phyloP scores from a whole-genome alignment of 2,113 vertebrate species.

The Neotoma lepida region DNA sequence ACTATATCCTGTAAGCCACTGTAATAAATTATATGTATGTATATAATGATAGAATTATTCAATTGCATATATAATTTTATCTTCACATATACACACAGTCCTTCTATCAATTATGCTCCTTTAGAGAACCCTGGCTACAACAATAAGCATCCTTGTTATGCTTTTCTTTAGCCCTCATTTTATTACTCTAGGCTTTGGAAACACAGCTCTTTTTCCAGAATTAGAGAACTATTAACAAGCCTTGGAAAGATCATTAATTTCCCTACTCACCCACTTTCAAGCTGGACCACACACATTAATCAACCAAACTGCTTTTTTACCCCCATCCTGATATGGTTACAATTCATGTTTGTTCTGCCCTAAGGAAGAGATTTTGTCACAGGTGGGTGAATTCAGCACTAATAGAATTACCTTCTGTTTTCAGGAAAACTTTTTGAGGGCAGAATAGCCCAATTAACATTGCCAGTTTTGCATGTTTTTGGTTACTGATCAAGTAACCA shows the following conservation, averaged over 20 bases:
- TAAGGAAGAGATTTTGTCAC: slow-evolving; percentile 55
- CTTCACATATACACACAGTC: not conserved
- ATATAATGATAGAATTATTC: not conserved
- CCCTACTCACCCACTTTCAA: slow-evolving; percentile 54
- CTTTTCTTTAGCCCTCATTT: slow-evolving; percentile 17
- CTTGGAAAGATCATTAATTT: slow-evolving; percentile 67
- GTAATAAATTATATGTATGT: not conserved
- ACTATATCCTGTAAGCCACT: not conserved
- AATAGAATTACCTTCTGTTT: slow-evolving; percentile 60
- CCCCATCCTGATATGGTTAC: slow-evolving; percentile 57
- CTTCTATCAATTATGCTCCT: not conserved
- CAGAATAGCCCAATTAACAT: slow-evolving; percentile 46
- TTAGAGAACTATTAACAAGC: slow-evolving; percentile 3
- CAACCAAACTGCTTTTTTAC: slow-evolving; percentile 53
- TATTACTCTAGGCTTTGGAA: not conserved
- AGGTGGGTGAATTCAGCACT: slow-evolving; percentile 64
- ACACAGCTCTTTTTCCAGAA: slow-evolving; percentile 50
- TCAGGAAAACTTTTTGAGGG: slow-evolving; percentile 43
- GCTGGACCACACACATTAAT: slow-evolving; percentile 76
- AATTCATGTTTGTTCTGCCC: slow-evolving; percentile 3
- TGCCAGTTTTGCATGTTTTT: slow-evolving; percentile 40
- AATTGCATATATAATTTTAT: not conserved
- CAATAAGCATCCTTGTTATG: not conserved
- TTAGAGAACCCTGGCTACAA: not conserved
- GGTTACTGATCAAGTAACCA: slow-evolving; percentile 57